These are phyloP conservation scores for Eupelmus urozonus DNA, from an alignment of 2,888 invertebrate species.

Conservation along the genomic window DNA sequence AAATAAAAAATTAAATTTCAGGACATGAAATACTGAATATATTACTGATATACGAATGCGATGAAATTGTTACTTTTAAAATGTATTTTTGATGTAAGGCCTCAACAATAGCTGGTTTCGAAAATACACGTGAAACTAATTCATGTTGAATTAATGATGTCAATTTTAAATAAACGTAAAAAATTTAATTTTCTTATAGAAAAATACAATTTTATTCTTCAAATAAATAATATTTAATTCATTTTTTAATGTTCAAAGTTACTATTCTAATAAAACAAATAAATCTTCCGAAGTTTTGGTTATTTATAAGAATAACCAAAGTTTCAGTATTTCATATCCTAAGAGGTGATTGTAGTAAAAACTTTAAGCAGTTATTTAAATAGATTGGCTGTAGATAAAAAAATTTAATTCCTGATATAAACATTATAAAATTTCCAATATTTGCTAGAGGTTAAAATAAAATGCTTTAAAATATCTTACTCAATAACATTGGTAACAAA, in stretches of 20 bases:
- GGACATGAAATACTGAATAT: slow-evolving; percentile 49
- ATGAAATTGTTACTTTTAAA: slow-evolving; percentile 20
- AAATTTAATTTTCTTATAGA: slow-evolving; percentile 31
- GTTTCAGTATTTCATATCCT: slow-evolving; percentile 47
- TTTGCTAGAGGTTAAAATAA: too few species aligned
- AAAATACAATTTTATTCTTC: slow-evolving; percentile 1
- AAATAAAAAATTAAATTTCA: slow-evolving; percentile 10
- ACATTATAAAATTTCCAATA: too few species aligned
- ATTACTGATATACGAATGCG: slow-evolving; percentile 38
- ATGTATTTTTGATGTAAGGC: slow-evolving; percentile 26
- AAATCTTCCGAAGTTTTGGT: neutral
- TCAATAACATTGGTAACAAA: too few species aligned
- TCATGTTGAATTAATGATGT: slow-evolving; percentile 30
- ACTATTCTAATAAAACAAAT: neutral
- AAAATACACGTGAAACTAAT: slow-evolving; percentile 6
- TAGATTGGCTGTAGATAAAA: too few species aligned
- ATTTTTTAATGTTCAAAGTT: too few species aligned
- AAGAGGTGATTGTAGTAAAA: slow-evolving; percentile 37
- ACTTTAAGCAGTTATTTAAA: too few species aligned
- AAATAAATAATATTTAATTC: neutral
- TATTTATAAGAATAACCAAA: slow-evolving; percentile 1
- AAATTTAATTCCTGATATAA: too few species aligned
- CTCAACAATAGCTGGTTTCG: slow-evolving; percentile 10
- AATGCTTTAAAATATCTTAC: too few species aligned
- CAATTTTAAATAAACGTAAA: slow-evolving; percentile 3